Evolutionary conservation across 1,140 invertebrate species (phyloP), one percentile per base, ranked within the genome.

Genomic region (Bombus balteatus): DNA sequence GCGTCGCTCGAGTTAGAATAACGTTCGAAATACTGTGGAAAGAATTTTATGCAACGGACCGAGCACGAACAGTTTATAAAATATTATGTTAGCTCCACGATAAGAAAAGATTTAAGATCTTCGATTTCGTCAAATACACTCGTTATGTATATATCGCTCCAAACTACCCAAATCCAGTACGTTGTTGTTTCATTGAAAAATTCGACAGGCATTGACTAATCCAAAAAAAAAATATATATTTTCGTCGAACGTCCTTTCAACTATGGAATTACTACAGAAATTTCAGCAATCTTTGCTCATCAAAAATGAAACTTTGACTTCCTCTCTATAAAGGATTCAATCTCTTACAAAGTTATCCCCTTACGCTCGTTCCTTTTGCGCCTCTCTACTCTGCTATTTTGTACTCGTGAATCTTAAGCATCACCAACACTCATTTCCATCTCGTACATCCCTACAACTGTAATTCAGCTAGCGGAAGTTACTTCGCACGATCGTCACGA

Each of bases 1-100:
- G 81, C 66, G 81, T 77, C 47, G 65, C 73, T 83, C 73, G 15
- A 65, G 47, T 83, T 28, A n/a, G 0, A 68, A 68, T 32, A 18
- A 18, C 34, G 25, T 39, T 62, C 59, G 28, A n/a, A 62, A n/a
- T n/a, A 62, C 28, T 5, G 3, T 5, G 3, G 15, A 8, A 37
- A 43, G 25, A 43, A 68, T n/a, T 39, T 32, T 8, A 53, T 12
- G 18, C 0, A 25, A 18, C 18, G 66, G 32, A 32, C 22, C 71
- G 25, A 15, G n/a, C 12, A n/a, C 32, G 43, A 66, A 62, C 43
- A 41, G 53, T 73, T 59, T 86, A 22, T 32, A 12, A 32, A 32
- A 66, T 66, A 32, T 37, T 25, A 10, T 1, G 37, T 32, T 22
- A 47, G n/a, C n/a, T 74, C 72, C 72, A 74, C 72, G 72, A n/a